Evolutionary conservation across 2,888 invertebrate species (phyloP).

Genomic region (Acanthosoma haemorrhoidale): DNA sequence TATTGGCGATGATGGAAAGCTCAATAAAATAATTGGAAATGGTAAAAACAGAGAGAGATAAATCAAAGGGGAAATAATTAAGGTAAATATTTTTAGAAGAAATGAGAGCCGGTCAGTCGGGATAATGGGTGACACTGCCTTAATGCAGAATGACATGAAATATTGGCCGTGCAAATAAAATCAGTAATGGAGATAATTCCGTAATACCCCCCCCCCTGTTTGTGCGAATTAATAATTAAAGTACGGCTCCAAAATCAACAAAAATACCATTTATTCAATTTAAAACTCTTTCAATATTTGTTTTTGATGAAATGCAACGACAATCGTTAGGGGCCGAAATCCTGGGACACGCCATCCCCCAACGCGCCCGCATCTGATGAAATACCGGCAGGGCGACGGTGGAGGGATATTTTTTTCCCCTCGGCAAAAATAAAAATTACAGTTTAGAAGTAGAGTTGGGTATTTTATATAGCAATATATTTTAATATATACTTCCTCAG

Average conservation of each 20-base stretch:
- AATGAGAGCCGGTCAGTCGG: neutral
- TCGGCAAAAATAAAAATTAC: slow-evolving; percentile 21
- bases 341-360: no score
- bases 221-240: slow-evolving; percentile 27
- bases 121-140: slow-evolving; percentile 9
- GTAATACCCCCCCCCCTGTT: slow-evolving; percentile 14
- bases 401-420: neutral
- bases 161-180: slow-evolving; percentile 23
- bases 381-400: neutral
- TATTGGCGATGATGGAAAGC: neutral
- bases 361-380: neutral
- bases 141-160: slow-evolving; percentile 26
- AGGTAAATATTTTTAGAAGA: slow-evolving; percentile 11
- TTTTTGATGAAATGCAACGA: slow-evolving; percentile 18
- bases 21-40: slow-evolving; percentile 8
- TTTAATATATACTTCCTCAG: slow-evolving; percentile 28
- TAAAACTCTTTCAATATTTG: slow-evolving; percentile 22
- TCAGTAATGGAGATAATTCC: slow-evolving; percentile 25
- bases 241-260: slow-evolving; percentile 22
- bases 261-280: slow-evolving; percentile 30
- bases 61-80: slow-evolving; percentile 15
- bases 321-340: slow-evolving; percentile 1
- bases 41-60: neutral
- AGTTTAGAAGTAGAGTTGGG: slow-evolving; percentile 31
- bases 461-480: slow-evolving; percentile 31